Evolutionary conservation across 2,113 vertebrate genomes (phyloP).

Genomic region (Machaerirhynchus nigripectus): DNA sequence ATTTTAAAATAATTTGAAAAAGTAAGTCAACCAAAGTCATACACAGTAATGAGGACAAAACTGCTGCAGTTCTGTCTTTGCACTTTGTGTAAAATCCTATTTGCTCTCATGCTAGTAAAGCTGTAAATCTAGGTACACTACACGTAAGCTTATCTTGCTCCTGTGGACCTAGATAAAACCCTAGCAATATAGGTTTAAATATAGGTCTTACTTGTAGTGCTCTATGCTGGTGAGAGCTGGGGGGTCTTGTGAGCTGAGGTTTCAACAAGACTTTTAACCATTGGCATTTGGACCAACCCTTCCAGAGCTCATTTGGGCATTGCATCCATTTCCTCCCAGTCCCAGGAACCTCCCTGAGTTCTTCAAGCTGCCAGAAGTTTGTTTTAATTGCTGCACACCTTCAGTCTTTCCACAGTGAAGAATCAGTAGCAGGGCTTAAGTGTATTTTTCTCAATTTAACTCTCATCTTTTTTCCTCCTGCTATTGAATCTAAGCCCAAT

Average conservation of each 20-base stretch:
- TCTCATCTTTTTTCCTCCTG: conserved; percentile 30
- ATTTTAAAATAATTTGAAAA: neutral
- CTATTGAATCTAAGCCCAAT: conserved; percentile 37
- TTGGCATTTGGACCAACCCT: neutral
- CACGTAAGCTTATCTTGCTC: neutral
- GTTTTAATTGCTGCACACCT: neutral
- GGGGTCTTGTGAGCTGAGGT: neutral
- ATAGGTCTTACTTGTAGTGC: neutral
- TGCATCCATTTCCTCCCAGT: neutral
- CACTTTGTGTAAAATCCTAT: neutral
- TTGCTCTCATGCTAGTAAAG: neutral
- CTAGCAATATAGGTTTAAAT: neutral
- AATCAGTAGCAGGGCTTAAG: neutral
- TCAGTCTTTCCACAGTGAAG: neutral
- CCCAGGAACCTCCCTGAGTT: neutral
- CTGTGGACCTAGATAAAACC: neutral
- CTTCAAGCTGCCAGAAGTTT: neutral
- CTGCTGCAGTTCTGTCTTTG: neutral
- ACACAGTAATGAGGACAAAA: neutral
- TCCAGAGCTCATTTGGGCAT: neutral
- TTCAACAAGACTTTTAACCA: neutral
- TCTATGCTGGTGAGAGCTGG: neutral
- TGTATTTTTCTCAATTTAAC: neutral
- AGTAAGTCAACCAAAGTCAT: neutral
- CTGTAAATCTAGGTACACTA: neutral